phyloP scores from a whole-genome alignment of 2,888 invertebrate genomes.

The Parnassius apollo region DNA sequence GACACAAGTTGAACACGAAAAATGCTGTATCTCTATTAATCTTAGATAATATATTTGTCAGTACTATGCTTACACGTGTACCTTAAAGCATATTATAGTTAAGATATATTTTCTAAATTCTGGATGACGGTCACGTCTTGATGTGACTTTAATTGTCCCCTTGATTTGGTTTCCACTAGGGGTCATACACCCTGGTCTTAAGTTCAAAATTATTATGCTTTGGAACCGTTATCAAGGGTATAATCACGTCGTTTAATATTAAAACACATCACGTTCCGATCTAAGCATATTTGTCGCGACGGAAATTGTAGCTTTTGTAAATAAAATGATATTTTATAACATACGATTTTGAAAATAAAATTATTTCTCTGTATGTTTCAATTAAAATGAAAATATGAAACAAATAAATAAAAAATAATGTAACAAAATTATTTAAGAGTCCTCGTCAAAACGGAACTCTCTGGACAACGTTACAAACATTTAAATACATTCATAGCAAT shows the following conservation, averaged over 20 bases:
- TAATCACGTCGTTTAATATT: slow-evolving; percentile 30
- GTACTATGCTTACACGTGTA: slow-evolving; percentile 30
- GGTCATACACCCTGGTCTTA: slow-evolving; percentile 82
- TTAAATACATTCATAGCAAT: slow-evolving; percentile 56
- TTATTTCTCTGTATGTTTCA: background rate
- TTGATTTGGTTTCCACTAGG: slow-evolving; percentile 91
- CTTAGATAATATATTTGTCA: too few relatives aligned
- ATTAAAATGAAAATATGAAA: background rate
- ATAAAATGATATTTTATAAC: background rate
- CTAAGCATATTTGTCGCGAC: slow-evolving; percentile 6
- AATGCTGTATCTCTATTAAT: too few relatives aligned
- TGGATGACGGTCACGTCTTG: slow-evolving; percentile 80
- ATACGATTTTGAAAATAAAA: background rate
- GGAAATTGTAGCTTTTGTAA: background rate
- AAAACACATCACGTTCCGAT: slow-evolving; percentile 7
- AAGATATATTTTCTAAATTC: slow-evolving; percentile 31
- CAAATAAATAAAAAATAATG: slow-evolving; percentile 31
- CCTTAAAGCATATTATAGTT: slow-evolving; percentile 27
- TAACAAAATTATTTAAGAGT: slow-evolving; percentile 40
- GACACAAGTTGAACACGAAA: too few relatives aligned
- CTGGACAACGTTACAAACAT: slow-evolving; percentile 52
- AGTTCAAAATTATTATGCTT: slow-evolving; percentile 44
- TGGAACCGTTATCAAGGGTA: slow-evolving; percentile 62
- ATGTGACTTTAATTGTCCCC: slow-evolving; percentile 83
- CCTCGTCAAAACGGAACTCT: slow-evolving; percentile 52